These are phyloP conservation scores for Sesamia inferens DNA, from an alignment of 2,888 invertebrate genomes.

Conservation along the genomic window DNA sequence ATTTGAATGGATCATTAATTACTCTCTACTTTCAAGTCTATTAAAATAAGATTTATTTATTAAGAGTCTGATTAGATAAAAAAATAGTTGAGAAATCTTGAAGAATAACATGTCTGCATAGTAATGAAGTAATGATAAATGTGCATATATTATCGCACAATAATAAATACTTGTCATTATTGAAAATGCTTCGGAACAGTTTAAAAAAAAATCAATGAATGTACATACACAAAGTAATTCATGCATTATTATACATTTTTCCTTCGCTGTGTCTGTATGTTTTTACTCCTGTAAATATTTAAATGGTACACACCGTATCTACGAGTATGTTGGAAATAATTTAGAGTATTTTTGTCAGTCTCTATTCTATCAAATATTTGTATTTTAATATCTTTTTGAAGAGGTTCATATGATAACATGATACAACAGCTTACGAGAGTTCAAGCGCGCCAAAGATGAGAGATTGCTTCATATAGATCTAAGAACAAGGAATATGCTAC, in stretches of 20 bases:
- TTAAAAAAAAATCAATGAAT: conserved; percentile 36
- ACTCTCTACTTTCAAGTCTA: conserved; percentile 7
- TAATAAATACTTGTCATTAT: conserved; percentile 33
- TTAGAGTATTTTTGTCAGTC: conserved; percentile 24
- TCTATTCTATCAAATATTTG: conserved; percentile 41
- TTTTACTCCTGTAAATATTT: conserved; percentile 48
- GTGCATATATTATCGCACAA: conserved; percentile 18
- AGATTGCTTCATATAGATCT: conserved; percentile 7
- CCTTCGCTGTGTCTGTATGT: conserved; percentile 35
- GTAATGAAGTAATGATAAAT: conserved; percentile 16
- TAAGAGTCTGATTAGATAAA: conserved; percentile 9
- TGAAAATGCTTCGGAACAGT: conserved; percentile 19
- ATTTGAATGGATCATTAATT: conserved; percentile 17
- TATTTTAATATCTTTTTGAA: conserved; percentile 45
- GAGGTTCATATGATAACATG: conserved; percentile 7
- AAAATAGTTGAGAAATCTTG: not conserved
- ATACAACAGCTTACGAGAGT: conserved; percentile 11
- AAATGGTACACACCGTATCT: conserved; percentile 16
- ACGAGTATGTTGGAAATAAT: conserved; percentile 31
- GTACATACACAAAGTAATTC: conserved; percentile 37
- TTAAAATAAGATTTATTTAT: conserved; percentile 6
- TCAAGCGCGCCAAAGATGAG: not conserved
- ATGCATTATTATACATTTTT: conserved; percentile 38
- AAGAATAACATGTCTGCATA: conserved; percentile 7
- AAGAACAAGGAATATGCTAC: not conserved